Conservation (phyloP, 2,888 invertebrate genomes). For the Anoplius nigerrimus region DNA sequence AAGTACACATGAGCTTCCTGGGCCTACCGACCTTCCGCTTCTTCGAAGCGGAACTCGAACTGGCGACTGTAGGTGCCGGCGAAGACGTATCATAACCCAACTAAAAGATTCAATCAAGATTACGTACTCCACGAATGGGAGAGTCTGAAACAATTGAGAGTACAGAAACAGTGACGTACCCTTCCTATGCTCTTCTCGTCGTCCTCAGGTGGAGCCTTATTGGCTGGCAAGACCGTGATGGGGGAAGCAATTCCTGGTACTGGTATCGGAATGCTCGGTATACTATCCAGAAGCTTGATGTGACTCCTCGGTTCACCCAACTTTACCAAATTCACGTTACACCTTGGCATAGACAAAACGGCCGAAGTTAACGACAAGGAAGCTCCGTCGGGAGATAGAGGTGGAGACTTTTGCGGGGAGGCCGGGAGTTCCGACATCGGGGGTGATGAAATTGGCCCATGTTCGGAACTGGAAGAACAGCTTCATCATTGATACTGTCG, state of each 20-base stretch:
- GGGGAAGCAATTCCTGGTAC: slow-evolving; percentile 62
- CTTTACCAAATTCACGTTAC: slow-evolving; percentile 70
- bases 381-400: slow-evolving; percentile 34
- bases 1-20: slow-evolving; percentile 81
- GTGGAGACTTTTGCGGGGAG: slow-evolving; percentile 53
- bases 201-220: slow-evolving; percentile 54
- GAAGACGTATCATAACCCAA: slow-evolving; percentile 64
- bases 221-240: slow-evolving; percentile 53
- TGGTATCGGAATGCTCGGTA: slow-evolving; percentile 67
- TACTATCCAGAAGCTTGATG: slow-evolving; percentile 69
- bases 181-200: slow-evolving; percentile 59
- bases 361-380: slow-evolving; percentile 48
- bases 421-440: slow-evolving; percentile 40
- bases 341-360: slow-evolving; percentile 63
- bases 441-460: slow-evolving; percentile 40
- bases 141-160: background rate
- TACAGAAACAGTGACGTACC: too few species aligned
- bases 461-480: slow-evolving; percentile 51
- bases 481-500: background rate
- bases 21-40: slow-evolving; percentile 90
- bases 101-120: slow-evolving; percentile 28
- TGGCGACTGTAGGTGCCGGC: slow-evolving; percentile 58
- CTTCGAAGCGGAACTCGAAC: slow-evolving; percentile 77
- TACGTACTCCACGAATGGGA: background rate
- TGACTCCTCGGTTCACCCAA: slow-evolving; percentile 68